Evolutionary conservation across 2,113 vertebrate genomes (phyloP), one percentile per base, ranked within the genome.

Genomic region (Nothoprocta pentlandii): DNA sequence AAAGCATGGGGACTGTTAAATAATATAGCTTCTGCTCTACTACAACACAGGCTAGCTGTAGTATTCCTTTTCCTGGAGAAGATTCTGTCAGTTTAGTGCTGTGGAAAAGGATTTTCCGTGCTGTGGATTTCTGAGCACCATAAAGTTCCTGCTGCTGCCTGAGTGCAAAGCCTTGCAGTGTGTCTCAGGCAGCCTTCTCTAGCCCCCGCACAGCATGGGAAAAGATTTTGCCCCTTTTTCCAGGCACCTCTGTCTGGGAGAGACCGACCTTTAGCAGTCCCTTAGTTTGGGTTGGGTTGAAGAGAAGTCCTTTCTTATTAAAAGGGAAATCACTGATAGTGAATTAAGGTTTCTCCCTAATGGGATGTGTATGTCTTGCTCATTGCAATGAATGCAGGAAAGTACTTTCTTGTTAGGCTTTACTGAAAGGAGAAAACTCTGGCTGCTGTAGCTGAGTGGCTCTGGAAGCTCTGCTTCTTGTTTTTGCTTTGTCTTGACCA

Each of bases 391-490:
- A 58, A 56, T 28, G 28, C 32, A 12, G 12, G 19, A 49, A 87
- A 59, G 5, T 30, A 7, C 22, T 84, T 39, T 59, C 47, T 32
- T 67, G 73, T 66, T 12, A 25, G 84, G 22, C 61, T 77, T 36
- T 39, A 21, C 3, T 67, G 42, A 49, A 71, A 73, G 49, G 12
- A 86, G 51, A 63, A 36, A 12, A 16, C 21, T 62, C 22, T 2
- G 14, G 11, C 22, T 2, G 19, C 25, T 16, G 32, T 1, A 0
- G 16, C 39, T 56, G 22, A 82, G 66, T 1, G 2, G 23, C 59
- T 76, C 16, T 2, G 8, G 3, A 9, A 5, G n/a, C 42, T 8
- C 17, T 80, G 7, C 64, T 53, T 85, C 28, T 80, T 77, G 12
- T 4, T 66, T 80, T 87, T 80, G 26, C 34, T 68, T 15, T 16